Percentiles rank a stretch among this genome's conserved stretches.
Conservation (phyloP, 2,797 vertebrate species). For the Chelidonichthys spinosus region DNA sequence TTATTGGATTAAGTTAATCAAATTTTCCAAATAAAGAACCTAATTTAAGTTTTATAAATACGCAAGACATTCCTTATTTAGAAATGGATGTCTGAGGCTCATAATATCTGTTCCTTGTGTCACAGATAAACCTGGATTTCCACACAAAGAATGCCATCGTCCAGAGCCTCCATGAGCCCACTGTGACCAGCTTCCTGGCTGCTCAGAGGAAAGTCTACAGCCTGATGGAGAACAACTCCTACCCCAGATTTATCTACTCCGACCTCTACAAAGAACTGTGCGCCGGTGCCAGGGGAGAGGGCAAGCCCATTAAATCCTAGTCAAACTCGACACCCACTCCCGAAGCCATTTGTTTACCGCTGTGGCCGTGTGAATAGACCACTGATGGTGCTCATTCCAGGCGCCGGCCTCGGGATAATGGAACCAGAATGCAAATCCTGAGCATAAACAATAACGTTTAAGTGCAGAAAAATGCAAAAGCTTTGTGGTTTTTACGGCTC, state of each 20-base stretch:
- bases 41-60: background rate
- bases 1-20: background rate
- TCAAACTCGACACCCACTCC: conserved; percentile 30
- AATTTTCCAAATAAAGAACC: background rate
- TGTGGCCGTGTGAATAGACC: conserved; percentile 32
- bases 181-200: conserved; percentile 81
- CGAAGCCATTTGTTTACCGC: conserved; percentile 65
- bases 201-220: conserved; percentile 90
- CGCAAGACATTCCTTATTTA: background rate
- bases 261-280: conserved; percentile 89
- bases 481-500: conserved; percentile 20
- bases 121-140: conserved; percentile 93
- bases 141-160: conserved; percentile 88
- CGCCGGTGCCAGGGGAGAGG: conserved; percentile 65
- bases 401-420: conserved; percentile 31
- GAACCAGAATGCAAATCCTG: conserved; percentile 57
- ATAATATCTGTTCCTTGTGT: conserved; percentile 29
- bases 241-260: conserved; percentile 90
- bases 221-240: conserved; percentile 94
- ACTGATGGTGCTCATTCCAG: conserved; percentile 30
- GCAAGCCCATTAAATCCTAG: conserved; percentile 47
- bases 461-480: conserved; percentile 54
- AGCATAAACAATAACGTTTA: conserved; percentile 23
- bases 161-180: conserved; percentile 84
- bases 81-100: conserved; percentile 1